phyloP scores from a whole-genome alignment of 2,797 vertebrate genomes.

The Diplodus sargus region DNA sequence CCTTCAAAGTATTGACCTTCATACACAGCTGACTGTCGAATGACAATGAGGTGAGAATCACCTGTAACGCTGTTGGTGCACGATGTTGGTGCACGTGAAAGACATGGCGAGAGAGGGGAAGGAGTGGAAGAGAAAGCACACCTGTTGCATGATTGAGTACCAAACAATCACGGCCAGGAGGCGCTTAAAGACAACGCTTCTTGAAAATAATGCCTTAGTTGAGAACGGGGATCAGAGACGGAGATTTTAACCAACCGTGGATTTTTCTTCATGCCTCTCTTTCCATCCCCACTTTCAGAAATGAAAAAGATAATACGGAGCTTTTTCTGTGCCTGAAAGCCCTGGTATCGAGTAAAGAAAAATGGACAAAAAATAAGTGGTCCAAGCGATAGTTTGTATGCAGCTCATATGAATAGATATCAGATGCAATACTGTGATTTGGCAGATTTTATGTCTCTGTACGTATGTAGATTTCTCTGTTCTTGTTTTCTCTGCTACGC shows the following conservation, averaged over 20 bases:
- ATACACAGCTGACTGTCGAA: slow-evolving; percentile 65
- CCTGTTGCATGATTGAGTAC: slow-evolving; percentile 70
- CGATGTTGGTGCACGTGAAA: slow-evolving; percentile 41
- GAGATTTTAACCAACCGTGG: slow-evolving; percentile 13
- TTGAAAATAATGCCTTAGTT: slow-evolving; percentile 40
- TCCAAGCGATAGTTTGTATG: not conserved
- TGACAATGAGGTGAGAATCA: slow-evolving; percentile 75
- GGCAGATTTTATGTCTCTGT: not conserved
- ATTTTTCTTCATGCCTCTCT: slow-evolving; percentile 39
- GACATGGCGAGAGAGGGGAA: slow-evolving; percentile 1
- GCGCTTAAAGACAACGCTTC: slow-evolving; percentile 19
- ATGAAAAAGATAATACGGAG: not conserved
- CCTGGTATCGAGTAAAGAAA: slow-evolving; percentile 13
- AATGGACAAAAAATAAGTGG: too few relatives aligned
- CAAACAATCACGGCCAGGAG: slow-evolving; percentile 26
- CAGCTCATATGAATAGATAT: slow-evolving; percentile 1
- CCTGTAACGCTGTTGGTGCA: slow-evolving; percentile 52
- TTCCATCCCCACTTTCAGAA: slow-evolving; percentile 15
- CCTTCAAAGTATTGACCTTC: slow-evolving; percentile 80
- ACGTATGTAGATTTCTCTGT: slow-evolving; percentile 6
- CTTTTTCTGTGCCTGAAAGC: slow-evolving; percentile 2
- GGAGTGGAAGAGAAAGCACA: slow-evolving; percentile 41
- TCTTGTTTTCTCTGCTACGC: slow-evolving; percentile 28
- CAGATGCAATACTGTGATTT: not conserved
- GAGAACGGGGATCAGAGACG: slow-evolving; percentile 45